Evolutionary conservation across 1,140 invertebrate species (phyloP).

Genomic region (Zaprionus tsacasi): DNA sequence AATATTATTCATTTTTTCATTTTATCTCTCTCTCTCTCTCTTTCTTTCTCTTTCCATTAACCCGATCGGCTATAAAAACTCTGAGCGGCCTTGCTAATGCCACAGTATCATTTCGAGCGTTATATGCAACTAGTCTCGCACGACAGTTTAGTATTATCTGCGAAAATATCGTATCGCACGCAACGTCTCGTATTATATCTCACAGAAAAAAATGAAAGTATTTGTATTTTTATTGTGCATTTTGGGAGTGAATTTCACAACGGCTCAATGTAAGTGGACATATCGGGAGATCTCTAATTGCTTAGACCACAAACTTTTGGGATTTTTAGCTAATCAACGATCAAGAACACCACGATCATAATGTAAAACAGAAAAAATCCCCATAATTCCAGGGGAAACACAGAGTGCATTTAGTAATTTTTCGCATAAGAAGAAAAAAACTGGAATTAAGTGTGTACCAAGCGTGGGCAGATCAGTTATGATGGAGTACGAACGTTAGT

Average conservation of each 20-base stretch:
- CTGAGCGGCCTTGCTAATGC: background rate
- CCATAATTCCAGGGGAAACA: background rate
- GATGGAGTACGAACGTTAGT: background rate
- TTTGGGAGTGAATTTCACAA: constrained; percentile 31
- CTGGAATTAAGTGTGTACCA: background rate
- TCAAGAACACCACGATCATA: background rate
- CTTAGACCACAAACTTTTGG: constrained; percentile 1
- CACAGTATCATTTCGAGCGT: constrained; percentile 39
- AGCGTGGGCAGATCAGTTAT: background rate
- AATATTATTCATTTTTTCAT: background rate
- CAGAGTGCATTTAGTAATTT: background rate
- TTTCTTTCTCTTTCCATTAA: background rate
- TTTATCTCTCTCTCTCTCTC: background rate
- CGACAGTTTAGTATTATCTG: background rate
- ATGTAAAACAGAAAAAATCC: background rate
- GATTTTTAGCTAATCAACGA: constrained; percentile 1
- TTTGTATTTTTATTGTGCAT: constrained; percentile 35
- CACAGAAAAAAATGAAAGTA: constrained; percentile 27
- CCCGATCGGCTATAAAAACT: constrained; percentile 41
- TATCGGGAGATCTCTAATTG: background rate
- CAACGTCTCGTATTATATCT: background rate
- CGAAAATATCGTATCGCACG: background rate
- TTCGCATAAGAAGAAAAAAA: background rate
- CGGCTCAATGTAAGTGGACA: constrained; percentile 48
- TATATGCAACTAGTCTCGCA: constrained; percentile 1